phyloP scores from a whole-genome alignment of 1,140 invertebrate species.

The Camponotus floridanus region DNA sequence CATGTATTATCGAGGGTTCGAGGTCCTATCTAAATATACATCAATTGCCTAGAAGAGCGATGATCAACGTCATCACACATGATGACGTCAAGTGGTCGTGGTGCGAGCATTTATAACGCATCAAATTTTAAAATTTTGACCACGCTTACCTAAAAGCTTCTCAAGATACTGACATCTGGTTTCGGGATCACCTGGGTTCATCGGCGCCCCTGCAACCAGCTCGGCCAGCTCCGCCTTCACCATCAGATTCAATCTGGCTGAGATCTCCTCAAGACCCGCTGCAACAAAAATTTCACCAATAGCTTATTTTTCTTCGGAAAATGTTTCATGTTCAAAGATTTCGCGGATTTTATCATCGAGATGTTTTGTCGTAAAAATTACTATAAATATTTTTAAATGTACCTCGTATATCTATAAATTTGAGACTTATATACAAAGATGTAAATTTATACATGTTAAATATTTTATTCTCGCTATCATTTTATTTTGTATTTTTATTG shows the following conservation, averaged over 20 bases:
- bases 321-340: neutral
- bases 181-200: conserved; percentile 80
- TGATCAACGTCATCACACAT: neutral
- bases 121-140: conserved; percentile 45
- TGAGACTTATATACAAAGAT: neutral
- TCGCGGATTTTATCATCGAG: neutral
- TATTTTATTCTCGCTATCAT: neutral
- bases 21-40: neutral
- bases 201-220: conserved; percentile 76
- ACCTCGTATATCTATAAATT: neutral
- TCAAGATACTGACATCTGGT: conserved; percentile 82
- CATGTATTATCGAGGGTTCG: neutral
- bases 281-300: conserved; percentile 37
- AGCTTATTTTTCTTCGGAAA: neutral
- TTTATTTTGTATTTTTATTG: neutral
- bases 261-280: conserved; percentile 83
- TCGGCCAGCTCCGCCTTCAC: conserved; percentile 82
- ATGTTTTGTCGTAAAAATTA: neutral
- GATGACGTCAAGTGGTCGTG: conserved; percentile 1
- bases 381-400: neutral
- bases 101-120: conserved; percentile 7
- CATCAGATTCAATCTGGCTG: conserved; percentile 82
- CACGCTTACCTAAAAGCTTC: conserved; percentile 79
- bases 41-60: neutral
- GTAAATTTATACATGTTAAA: neutral